These are phyloP conservation scores for Megaceryle maxima DNA, from an alignment of 2,113 vertebrate species.

Conservation along the genomic window DNA sequence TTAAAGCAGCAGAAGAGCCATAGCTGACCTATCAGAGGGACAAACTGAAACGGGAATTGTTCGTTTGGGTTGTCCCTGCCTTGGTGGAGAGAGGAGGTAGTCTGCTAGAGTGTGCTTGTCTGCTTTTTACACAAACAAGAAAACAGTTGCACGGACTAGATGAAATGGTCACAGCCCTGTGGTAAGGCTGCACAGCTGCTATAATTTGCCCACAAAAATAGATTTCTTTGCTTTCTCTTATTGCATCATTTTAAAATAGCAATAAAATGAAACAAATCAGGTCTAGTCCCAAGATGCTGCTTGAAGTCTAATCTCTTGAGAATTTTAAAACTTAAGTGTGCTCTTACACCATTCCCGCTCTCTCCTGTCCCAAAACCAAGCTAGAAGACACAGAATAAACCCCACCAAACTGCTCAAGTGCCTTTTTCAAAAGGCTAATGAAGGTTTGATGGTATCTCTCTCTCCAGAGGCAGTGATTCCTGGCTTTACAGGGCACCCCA, in stretches of 20 bases:
- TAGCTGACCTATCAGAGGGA: neutral
- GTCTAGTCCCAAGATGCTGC: neutral
- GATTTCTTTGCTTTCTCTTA: neutral
- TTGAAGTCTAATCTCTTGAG: neutral
- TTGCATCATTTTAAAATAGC: neutral
- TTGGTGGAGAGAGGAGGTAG: neutral
- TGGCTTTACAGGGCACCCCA: neutral
- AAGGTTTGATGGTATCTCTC: neutral
- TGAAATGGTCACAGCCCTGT: neutral
- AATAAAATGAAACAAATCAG: neutral
- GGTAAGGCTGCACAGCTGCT: neutral
- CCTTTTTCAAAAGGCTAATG: neutral
- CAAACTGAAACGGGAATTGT: neutral
- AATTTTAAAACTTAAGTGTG: neutral
- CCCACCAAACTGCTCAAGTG: neutral
- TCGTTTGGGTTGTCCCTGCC: neutral
- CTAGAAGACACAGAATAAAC: neutral
- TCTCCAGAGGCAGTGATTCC: neutral
- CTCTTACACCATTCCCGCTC: neutral
- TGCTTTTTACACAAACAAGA: neutral
- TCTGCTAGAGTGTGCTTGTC: neutral
- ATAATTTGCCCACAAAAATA: neutral
- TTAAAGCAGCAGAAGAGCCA: neutral
- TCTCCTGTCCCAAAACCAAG: neutral
- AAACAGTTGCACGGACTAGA: neutral